Evolutionary conservation across 1,140 invertebrate species (phyloP).

Genomic region (Drosophila ambigua): DNA sequence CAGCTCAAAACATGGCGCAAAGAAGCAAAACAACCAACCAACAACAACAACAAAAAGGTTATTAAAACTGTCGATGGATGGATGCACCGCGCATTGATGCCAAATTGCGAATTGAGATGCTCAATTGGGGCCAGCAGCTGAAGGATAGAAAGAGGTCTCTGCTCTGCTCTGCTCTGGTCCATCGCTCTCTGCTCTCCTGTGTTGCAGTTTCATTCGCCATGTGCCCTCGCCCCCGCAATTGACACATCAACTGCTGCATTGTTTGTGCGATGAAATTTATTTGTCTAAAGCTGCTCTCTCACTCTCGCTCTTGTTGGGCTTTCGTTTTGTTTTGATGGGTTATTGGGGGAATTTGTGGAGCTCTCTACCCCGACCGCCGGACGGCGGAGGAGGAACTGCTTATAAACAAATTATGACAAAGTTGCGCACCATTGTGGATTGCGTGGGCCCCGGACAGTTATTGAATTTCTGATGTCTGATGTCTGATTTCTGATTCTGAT

Average conservation of each 20-base stretch:
- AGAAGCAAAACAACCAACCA: too few species aligned
- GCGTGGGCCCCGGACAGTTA: slow-evolving; percentile 14
- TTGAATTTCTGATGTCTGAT: slow-evolving; percentile 37
- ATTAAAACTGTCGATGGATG: slow-evolving; percentile 74
- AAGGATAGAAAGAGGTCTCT: slow-evolving; percentile 12
- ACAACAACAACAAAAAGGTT: slow-evolving; percentile 46
- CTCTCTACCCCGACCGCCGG: too few species aligned
- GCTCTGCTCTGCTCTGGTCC: slow-evolving; percentile 14
- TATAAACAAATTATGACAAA: slow-evolving; percentile 61
- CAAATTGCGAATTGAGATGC: slow-evolving; percentile 32
- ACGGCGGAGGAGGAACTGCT: slow-evolving; percentile 34
- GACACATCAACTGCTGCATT: slow-evolving; percentile 70
- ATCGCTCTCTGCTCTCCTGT: background rate
- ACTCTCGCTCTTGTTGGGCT: slow-evolving; percentile 14
- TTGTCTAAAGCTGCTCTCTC: slow-evolving; percentile 19
- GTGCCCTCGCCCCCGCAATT: slow-evolving; percentile 38
- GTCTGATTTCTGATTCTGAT: too few species aligned
- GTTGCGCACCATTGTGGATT: slow-evolving; percentile 29
- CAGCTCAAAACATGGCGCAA: slow-evolving; percentile 37
- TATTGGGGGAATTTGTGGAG: slow-evolving; percentile 29
- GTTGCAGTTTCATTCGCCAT: slow-evolving; percentile 9
- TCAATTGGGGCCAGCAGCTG: slow-evolving; percentile 16
- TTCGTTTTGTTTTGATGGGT: slow-evolving; percentile 17
- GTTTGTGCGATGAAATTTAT: slow-evolving; percentile 66
- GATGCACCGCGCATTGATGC: slow-evolving; percentile 41